Base-by-base conservation (phyloP, 2,888 invertebrate genomes). In the Caenorhabditis sulstoni region DNA sequence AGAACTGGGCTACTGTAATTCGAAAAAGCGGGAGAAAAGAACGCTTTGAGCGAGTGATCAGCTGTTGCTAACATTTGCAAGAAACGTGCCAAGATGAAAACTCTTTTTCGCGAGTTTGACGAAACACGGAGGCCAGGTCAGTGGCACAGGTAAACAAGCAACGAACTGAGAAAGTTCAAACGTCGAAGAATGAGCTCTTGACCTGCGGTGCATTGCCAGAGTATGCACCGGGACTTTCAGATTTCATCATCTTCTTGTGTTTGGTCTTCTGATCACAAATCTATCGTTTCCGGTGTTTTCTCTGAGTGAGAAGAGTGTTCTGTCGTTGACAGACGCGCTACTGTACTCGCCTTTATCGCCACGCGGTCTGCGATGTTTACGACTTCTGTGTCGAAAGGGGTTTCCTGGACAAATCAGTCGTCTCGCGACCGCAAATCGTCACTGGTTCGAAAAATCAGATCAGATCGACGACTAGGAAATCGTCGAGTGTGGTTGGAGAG, bases 311-410 rank as follows among this genome's bases (percentile, higher is more conserved):
- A 29, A 23, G n/a, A 47, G 47, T 55, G 35, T 61, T 41, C 47
- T 73, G 73, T 73, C 73, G 58, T 44, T 37, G 73, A 73, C 73
- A 64, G 39, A 71, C 41, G 49, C n/a, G 3, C 68, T 64, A 58
- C 20, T 50, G 64, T 64, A 64, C 57, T 71, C 39, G 14, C 44
- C 18, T 37, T 58, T 55, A 49, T 68, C 66, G 35, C 62, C 71
- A 64, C 71, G 49, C 73, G 73, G 73, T 73, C 73, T 73, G 58
- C 73, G 73, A 73, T 73, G 64, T 73, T 64, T 64, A 50, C 64
- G 49, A 71, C 64, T 57, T 8, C 12, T 8, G 47, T 39, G 23
- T 68, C 47, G 58, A 68, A 71, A 71, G 73, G 73, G 73, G 73
- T 73, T 73, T 73, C 73, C 73, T 73, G 73, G 58, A 73, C 73